Evolutionary conservation across 2,113 vertebrate species (phyloP), one percentile per base, ranked within the genome.

Genomic region (Petrocephalus zakoni): DNA sequence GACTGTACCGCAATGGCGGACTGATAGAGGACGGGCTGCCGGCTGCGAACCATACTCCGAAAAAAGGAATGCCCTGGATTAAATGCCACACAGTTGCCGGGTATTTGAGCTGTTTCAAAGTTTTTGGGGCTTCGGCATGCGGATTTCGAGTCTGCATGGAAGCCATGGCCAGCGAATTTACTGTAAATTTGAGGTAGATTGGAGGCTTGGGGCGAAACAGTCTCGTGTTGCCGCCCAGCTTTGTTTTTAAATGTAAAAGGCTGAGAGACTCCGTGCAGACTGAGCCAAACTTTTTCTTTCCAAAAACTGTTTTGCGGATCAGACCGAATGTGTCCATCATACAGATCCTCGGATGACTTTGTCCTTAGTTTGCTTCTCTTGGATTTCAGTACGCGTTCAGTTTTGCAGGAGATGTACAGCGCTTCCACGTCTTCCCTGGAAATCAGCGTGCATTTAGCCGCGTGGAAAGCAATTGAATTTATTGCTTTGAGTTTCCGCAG

Each of bases 391-490:
- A 99, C 97, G 22, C 98, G 97, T 92, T 99, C 97, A 46, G 98
- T 99, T 94, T 99, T 99, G 95, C 98, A 99, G 90, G 98, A 99
- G 90, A 98, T 95, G 93, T 99, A 99, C 52, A 99, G 96, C 82
- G 98, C 98, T 94, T 99, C 98, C 91, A 99, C 98, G 94, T 99
- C 98, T 96, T 99, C 98, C 92, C 98, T 96, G 92, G 98, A 99
- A 95, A 99, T 99, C 90, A 99, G 98, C 86, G 98, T 99, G 96
- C 98, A 99, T 94, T 99, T 99, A 93, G 98, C 98, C 81, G 98
- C 98, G 89, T 99, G 98, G 95, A 99, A 99, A 90, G 98, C 98
- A 92, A 99, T 98, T 91, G 98, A 99, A 96, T 99, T 96, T 94
- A 99, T 99, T 94, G 98, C 98, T 95, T 99, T 99, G 94, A 99